phyloP scores from a whole-genome alignment of 2,888 invertebrate genomes.

The Cerastis rubricosa region DNA sequence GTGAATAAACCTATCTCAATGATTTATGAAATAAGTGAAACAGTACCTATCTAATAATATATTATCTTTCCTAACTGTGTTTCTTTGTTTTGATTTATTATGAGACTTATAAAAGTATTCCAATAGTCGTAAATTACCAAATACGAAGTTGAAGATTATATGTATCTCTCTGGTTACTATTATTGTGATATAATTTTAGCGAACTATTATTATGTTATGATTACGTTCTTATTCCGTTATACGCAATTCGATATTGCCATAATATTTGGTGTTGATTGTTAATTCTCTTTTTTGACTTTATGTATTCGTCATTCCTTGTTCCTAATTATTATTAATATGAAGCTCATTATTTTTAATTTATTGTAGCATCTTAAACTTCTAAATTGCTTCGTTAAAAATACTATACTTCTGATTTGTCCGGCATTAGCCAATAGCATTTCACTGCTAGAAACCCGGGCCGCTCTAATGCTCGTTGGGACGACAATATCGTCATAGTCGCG shows the following conservation, averaged over 20 bases:
- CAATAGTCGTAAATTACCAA: slow-evolving; percentile 38
- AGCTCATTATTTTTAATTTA: not conserved
- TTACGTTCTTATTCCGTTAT: slow-evolving; percentile 8
- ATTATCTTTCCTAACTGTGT: slow-evolving; percentile 32
- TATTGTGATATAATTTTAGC: slow-evolving; percentile 37
- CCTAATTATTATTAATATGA: no score
- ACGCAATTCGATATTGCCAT: not conserved
- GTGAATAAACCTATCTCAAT: not conserved
- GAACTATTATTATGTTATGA: not conserved
- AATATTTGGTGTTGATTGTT: not conserved
- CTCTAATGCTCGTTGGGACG: no score
- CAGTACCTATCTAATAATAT: slow-evolving; percentile 41
- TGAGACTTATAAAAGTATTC: slow-evolving; percentile 43
- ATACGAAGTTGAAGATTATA: slow-evolving; percentile 18
- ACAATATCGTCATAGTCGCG: no score
- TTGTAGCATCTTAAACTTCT: not conserved
- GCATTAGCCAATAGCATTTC: not conserved
- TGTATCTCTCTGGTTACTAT: slow-evolving; percentile 13
- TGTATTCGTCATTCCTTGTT: no score
- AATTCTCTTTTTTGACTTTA: not conserved
- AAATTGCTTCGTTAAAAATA: not conserved
- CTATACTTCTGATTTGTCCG: not conserved
- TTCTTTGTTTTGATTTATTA: slow-evolving; percentile 46
- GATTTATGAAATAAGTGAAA: slow-evolving; percentile 32
- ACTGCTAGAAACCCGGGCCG: not conserved